Percentiles rank a stretch among this genome's conserved stretches.
Evolutionary conservation across 2,113 vertebrate genomes (phyloP).

Genomic region (Pitta sordida): DNA sequence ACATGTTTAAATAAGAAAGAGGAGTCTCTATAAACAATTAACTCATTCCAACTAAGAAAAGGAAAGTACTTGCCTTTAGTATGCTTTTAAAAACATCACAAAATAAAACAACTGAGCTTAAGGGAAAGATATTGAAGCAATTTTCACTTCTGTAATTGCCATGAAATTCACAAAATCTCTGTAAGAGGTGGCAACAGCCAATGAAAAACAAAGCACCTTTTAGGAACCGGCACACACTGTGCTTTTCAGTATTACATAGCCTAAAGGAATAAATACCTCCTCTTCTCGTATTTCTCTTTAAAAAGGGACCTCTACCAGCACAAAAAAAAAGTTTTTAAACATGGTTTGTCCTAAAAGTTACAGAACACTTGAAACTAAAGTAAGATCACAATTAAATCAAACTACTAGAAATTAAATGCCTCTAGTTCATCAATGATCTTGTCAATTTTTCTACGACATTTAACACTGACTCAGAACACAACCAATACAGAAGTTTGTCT

Average conservation of each 20-base stretch:
- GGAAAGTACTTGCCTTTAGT: not conserved
- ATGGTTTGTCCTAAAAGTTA: not conserved
- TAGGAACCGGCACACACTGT: not conserved
- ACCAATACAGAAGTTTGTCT: not conserved
- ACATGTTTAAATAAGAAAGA: not conserved
- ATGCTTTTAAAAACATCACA: not conserved
- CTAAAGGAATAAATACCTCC: not conserved
- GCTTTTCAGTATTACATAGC: not conserved
- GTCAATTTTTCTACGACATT: not conserved
- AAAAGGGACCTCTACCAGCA: not conserved
- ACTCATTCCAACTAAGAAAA: not conserved
- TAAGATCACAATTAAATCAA: not conserved
- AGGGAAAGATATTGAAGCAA: not conserved
- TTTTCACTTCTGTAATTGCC: not conserved
- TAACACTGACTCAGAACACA: not conserved
- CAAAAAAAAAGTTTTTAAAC: not conserved
- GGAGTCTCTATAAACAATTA: not conserved
- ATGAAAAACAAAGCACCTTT: not conserved
- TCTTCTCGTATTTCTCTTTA: not conserved
- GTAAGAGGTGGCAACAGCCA: not conserved
- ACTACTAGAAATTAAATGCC: not conserved
- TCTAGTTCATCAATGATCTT: not conserved
- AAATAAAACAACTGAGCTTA: not conserved
- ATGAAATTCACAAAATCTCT: not conserved
- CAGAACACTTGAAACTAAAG: conserved; percentile 7